phyloP scores from a whole-genome alignment of 2,797 vertebrate species.

The Phrynocephalus guinanensis region DNA sequence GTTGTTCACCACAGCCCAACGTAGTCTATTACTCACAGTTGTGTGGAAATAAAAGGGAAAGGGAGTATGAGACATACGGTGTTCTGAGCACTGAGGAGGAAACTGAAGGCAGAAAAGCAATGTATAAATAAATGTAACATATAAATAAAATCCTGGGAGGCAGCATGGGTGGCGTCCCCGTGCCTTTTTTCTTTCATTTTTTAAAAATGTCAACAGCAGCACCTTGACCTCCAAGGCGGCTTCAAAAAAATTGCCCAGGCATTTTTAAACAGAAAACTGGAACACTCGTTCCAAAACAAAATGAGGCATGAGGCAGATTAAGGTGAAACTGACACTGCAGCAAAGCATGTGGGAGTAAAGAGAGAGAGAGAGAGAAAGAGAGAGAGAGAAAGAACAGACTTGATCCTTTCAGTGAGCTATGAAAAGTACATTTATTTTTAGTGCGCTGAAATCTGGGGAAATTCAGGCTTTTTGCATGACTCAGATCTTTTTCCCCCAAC shows the following conservation, averaged over 20 bases:
- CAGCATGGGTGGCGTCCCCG: too few species aligned
- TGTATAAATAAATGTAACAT: background rate
- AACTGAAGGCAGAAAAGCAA: background rate
- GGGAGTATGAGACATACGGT: too few species aligned
- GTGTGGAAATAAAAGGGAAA: background rate
- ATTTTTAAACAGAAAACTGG: background rate
- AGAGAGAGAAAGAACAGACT: background rate
- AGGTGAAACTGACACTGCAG: background rate
- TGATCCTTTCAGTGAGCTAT: background rate
- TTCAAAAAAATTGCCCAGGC: background rate
- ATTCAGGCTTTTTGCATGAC: background rate
- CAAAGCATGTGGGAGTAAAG: background rate
- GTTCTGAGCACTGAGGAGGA: background rate
- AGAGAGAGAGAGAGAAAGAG: background rate
- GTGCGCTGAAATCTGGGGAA: background rate
- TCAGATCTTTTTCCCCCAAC: background rate
- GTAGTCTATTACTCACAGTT: background rate
- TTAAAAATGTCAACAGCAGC: background rate
- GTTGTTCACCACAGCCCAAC: background rate
- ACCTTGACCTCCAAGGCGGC: background rate
- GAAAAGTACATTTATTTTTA: constrained; percentile 3
- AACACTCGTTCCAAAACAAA: background rate
- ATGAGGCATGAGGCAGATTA: background rate
- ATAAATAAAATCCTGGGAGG: background rate
- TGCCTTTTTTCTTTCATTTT: background rate